Conservation (phyloP, 2,113 vertebrate genomes). For the Grallaria varia region DNA sequence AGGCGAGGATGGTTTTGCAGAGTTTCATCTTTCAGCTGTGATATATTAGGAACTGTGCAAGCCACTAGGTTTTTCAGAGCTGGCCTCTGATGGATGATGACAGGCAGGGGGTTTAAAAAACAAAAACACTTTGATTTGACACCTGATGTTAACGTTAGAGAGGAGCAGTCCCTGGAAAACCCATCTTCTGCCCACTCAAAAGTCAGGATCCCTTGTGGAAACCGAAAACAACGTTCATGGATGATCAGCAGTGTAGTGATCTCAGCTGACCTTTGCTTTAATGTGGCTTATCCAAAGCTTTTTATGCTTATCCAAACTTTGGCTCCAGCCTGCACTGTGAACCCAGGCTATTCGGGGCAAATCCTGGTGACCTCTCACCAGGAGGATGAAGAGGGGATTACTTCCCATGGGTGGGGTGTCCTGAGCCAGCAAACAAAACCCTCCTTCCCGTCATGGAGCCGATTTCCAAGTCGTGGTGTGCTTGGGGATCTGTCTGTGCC, state of each 20-base stretch:
- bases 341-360: conserved; percentile 24
- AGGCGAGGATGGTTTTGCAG: background rate
- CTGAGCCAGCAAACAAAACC: background rate
- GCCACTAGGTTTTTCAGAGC: background rate
- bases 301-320: conserved; percentile 39
- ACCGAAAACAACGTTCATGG: background rate
- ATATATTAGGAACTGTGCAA: conserved; percentile 36
- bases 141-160: background rate
- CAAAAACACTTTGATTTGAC: background rate
- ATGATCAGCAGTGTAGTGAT: background rate
- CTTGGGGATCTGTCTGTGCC: background rate
- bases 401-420: background rate
- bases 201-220: background rate
- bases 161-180: background rate
- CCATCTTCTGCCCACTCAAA: background rate
- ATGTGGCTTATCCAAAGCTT: conserved; percentile 26
- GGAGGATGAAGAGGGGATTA: conserved; percentile 21
- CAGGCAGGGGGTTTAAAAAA: background rate
- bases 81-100: background rate
- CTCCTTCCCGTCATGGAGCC: background rate
- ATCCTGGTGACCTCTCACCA: background rate
- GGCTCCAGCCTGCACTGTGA: background rate
- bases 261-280: conserved; percentile 11
- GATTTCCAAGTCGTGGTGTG: background rate
- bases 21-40: conserved; percentile 15